phyloP scores from a whole-genome alignment of 2,888 invertebrate species.

The Myopa testacea region DNA sequence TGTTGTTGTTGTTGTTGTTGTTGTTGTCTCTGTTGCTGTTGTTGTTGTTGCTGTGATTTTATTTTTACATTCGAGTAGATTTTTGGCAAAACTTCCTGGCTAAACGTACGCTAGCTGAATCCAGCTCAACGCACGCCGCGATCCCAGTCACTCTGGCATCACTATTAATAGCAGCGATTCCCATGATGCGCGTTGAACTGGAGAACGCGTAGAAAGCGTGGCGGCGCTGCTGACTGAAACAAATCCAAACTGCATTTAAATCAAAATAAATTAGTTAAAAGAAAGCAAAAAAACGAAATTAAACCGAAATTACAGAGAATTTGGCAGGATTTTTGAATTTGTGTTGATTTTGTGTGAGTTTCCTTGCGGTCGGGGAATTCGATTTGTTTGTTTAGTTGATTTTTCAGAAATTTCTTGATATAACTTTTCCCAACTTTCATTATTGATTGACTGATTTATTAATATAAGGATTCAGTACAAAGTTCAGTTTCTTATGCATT shows the following conservation, averaged over 20 bases:
- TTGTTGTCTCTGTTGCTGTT: background rate
- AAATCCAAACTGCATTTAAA: background rate
- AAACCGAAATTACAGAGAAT: too few relatives aligned
- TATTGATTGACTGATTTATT: too few relatives aligned
- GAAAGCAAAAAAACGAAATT: background rate
- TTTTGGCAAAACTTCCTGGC: constrained; percentile 33
- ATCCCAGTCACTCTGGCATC: background rate
- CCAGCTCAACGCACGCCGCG: background rate
- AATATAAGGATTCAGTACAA: too few relatives aligned
- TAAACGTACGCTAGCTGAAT: constrained; percentile 9
- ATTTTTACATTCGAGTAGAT: background rate
- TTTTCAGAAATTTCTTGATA: too few relatives aligned
- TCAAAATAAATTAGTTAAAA: background rate
- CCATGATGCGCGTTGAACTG: constrained; percentile 2
- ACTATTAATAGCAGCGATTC: constrained; percentile 18
- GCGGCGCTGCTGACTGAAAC: background rate
- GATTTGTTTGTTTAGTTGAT: too few relatives aligned
- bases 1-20: constrained; percentile 12
- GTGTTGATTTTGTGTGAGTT: too few relatives aligned
- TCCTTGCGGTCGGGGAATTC: too few relatives aligned
- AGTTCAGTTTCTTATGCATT: too few relatives aligned
- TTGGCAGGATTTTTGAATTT: too few relatives aligned
- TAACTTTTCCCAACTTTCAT: too few relatives aligned
- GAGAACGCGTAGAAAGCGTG: constrained; percentile 20
- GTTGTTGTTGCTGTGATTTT: background rate